phyloP scores from a whole-genome alignment of 2,113 vertebrate species.

The Pan paniscus region DNA sequence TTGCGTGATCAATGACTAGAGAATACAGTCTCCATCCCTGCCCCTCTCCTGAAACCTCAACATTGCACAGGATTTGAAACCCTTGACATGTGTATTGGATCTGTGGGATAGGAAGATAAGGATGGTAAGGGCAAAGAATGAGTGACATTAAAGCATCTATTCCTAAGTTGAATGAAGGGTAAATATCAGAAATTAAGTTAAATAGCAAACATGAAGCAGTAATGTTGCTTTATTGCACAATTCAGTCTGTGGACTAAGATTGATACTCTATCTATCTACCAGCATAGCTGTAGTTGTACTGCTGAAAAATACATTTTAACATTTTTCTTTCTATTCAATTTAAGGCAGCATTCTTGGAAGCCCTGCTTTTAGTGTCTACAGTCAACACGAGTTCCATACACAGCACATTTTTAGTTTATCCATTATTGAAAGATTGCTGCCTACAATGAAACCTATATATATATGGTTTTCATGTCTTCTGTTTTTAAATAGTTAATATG shows the following conservation, averaged over 20 bases:
- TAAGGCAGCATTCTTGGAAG: not conserved
- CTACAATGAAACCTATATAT: not conserved
- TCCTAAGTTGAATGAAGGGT: not conserved
- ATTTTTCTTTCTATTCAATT: not conserved
- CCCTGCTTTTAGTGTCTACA: not conserved
- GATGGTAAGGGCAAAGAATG: not conserved
- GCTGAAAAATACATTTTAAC: not conserved
- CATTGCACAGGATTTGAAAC: not conserved
- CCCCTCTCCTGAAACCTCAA: not conserved
- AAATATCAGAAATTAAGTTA: not conserved
- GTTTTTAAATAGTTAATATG: not conserved
- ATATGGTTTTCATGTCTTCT: not conserved
- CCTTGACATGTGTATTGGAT: not conserved
- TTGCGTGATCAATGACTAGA: not conserved
- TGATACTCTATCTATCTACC: not conserved
- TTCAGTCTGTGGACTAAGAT: not conserved
- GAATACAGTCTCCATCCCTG: not conserved
- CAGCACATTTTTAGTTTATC: not conserved
- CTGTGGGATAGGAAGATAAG: not conserved
- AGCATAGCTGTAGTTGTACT: not conserved
- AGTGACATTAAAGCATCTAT: not conserved
- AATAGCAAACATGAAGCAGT: not conserved
- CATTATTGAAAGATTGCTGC: not conserved
- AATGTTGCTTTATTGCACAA: not conserved
- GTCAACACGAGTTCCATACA: not conserved